phyloP scores from a whole-genome alignment of 2,797 vertebrate species.

The Anguilla megastoma region DNA sequence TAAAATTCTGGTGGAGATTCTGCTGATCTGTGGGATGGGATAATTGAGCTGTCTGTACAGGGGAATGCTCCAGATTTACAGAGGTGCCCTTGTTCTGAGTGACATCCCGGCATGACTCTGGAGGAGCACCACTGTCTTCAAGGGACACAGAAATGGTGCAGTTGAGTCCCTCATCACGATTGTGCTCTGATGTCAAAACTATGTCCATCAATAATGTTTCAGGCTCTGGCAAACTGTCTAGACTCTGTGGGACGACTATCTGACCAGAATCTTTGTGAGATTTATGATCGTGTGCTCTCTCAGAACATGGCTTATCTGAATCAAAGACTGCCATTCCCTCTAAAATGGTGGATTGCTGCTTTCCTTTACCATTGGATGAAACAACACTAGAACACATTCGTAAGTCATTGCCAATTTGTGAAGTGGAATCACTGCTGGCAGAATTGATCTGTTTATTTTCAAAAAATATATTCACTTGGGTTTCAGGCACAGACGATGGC shows the following conservation, averaged over 20 bases:
- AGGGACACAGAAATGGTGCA: not conserved
- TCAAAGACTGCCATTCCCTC: conserved; percentile 8
- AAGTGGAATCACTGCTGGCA: not conserved
- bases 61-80: conserved; percentile 60
- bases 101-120: conserved; percentile 48
- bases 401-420: not conserved
- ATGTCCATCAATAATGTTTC: conserved; percentile 12
- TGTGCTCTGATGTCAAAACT: not conserved
- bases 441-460: not conserved
- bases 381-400: conserved; percentile 4
- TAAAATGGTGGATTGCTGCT: conserved; percentile 8
- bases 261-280: not conserved
- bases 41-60: conserved; percentile 57
- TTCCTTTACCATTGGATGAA: conserved; percentile 16
- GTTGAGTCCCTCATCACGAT: not conserved
- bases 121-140: conserved; percentile 25
- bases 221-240: conserved; percentile 4
- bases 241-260: conserved; percentile 5
- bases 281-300: not conserved
- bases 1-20: conserved; percentile 45
- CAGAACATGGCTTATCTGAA: conserved; percentile 10
- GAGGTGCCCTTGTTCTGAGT: conserved; percentile 71
- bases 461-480: not conserved
- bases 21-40: conserved; percentile 48
- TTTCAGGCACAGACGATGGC: not conserved